Evolutionary conservation across 2,797 vertebrate genomes (phyloP).

Genomic region (Phoebastria nigripes): DNA sequence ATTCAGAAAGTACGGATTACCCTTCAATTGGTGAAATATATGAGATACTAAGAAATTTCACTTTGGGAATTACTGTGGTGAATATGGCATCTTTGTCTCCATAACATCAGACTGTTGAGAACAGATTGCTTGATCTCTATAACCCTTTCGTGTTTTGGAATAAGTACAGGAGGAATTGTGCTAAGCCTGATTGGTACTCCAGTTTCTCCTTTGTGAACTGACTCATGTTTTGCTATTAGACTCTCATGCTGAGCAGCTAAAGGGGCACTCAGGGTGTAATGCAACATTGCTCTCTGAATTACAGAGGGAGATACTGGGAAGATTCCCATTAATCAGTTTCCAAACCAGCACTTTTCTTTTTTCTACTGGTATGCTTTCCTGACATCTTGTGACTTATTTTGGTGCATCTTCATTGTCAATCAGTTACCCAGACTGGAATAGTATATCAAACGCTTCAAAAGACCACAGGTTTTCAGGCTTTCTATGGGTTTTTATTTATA

Average conservation of each 20-base stretch:
- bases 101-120: not conserved
- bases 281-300: constrained; percentile 2
- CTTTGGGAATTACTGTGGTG: not conserved
- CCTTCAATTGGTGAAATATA: not conserved
- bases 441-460: not conserved
- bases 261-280: not conserved
- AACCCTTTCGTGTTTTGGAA: not conserved
- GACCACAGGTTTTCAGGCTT: not conserved
- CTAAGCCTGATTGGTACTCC: not conserved
- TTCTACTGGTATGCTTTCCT: not conserved
- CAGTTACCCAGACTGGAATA: not conserved
- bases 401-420: not conserved
- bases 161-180: not conserved
- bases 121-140: not conserved
- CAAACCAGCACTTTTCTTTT: not conserved
- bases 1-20: not conserved
- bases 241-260: not conserved
- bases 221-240: not conserved
- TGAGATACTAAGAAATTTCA: not conserved
- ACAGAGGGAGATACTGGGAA: not conserved
- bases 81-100: not conserved
- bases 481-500: not conserved
- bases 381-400: not conserved
- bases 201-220: not conserved
- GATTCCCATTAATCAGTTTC: not conserved